Conservation (phyloP, 1,140 invertebrate genomes). For the Ostrea edulis region DNA sequence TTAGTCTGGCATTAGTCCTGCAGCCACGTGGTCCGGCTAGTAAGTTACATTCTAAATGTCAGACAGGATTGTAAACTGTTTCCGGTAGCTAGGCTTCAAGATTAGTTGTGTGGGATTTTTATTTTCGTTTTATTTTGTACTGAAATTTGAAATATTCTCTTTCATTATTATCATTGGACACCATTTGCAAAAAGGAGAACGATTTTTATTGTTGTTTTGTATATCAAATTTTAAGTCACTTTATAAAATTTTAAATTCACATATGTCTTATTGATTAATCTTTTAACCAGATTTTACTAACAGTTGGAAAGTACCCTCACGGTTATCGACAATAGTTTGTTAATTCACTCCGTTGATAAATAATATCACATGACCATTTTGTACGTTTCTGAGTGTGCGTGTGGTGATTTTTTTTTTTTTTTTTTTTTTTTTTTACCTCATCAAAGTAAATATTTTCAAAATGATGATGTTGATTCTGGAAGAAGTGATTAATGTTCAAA, state of each 20-base stretch:
- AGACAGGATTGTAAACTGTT: neutral
- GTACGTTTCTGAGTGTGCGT: conserved; percentile 3
- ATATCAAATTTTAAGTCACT: too few species aligned
- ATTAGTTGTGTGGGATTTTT: too few species aligned
- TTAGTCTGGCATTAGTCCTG: neutral
- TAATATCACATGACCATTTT: conserved; percentile 35
- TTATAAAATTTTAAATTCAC: too few species aligned
- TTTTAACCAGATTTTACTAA: too few species aligned
- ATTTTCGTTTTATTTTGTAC: too few species aligned
- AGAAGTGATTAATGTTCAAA: neutral
- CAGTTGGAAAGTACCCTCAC: neutral
- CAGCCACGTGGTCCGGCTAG: neutral
- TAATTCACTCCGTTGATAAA: conserved; percentile 16
- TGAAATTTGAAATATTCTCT: too few species aligned
- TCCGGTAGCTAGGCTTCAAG: too few species aligned
- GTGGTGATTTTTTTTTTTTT: neutral
- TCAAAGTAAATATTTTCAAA: neutral
- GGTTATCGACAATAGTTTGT: neutral
- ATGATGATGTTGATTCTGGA: neutral
- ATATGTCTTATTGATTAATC: too few species aligned
- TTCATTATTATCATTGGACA: too few species aligned
- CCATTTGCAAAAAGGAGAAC: too few species aligned
- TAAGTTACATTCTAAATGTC: conserved; percentile 7
- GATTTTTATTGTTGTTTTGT: too few species aligned
- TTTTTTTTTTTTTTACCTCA: neutral